Base-by-base conservation (phyloP, 2,113 vertebrate genomes). In the Hyla sarda region DNA sequence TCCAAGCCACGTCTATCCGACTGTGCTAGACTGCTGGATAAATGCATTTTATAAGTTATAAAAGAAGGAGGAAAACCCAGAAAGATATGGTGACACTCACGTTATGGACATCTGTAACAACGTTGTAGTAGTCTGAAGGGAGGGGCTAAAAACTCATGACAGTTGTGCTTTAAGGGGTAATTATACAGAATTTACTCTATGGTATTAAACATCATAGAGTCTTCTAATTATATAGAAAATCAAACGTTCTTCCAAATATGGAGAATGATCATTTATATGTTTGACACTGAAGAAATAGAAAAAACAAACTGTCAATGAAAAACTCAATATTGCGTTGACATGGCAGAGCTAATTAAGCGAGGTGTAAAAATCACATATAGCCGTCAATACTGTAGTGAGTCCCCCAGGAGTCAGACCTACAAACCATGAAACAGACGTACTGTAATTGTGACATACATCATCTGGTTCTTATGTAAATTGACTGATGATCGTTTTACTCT, bases 401-500 rank as follows among this genome's bases (percentile, higher is more conserved):
- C 54, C 56, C n/a, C 21, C 37, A 17, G 77, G 77, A 45, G n/a
- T 56, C 37, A 60, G 50, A 23, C 10, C 21, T 41, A 25, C 25
- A 30, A 50, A 17, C 41, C 73, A 76, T 76, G 37, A 48, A 76
- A 19, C 47, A 52, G 13, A 11, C 25, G 16, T 1, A 37, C 16
- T 13, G 8, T 80, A 60, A 80, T 60, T 80, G 54, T 60, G 54
- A 41, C 54, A 80, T 80, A 62, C 60, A 79, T 79, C 76, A 41
- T 41, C 52, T 79, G 54, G 10, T 41, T 79, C 30, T 32, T 41
- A 41, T 79, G 21, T 37, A 79, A 62, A 80, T 60, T 23, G 23
- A 34, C 75, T 32, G 47, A n/a, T 60, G 34, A 60, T n/a, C 3
- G 17, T 58, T 41, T 75, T 54, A n/a, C 12, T 50, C 41, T 60